A percentile compares a stretch with the other conserved stretches of the same genome.
These are phyloP conservation scores for Gavia stellata DNA, from an alignment of 2,113 vertebrate species.

Conservation along the genomic window DNA sequence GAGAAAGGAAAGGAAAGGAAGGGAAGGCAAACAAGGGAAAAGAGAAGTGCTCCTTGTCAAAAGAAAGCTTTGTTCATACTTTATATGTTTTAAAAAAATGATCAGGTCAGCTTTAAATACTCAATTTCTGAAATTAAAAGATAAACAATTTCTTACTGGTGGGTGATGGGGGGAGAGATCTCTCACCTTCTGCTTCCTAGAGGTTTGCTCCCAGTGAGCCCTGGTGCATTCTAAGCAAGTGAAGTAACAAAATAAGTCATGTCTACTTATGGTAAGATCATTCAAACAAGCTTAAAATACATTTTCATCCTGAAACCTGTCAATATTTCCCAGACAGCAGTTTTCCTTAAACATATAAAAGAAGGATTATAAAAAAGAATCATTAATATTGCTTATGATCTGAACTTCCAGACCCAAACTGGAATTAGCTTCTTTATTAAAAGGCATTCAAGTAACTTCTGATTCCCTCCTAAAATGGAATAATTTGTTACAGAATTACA, in stretches of 20 bases:
- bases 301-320: neutral
- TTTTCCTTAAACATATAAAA: neutral
- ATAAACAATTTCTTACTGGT: neutral
- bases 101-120: neutral
- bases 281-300: neutral
- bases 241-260: neutral
- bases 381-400: neutral
- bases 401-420: neutral
- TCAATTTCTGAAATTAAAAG: neutral
- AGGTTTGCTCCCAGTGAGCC: neutral
- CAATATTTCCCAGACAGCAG: neutral
- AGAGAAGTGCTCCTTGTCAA: neutral
- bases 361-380: neutral
- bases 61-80: neutral
- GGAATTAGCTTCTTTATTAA: neutral
- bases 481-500: neutral
- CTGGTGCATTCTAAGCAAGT: neutral
- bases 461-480: neutral
- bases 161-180: neutral
- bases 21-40: neutral
- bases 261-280: neutral
- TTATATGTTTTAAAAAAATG: neutral
- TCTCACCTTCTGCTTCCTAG: neutral
- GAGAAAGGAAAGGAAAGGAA: neutral
- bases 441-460: neutral